A percentile compares a stretch with the other conserved stretches of the same genome.
phyloP scores from a whole-genome alignment of 2,888 invertebrate genomes.

The Melanchra persicariae region DNA sequence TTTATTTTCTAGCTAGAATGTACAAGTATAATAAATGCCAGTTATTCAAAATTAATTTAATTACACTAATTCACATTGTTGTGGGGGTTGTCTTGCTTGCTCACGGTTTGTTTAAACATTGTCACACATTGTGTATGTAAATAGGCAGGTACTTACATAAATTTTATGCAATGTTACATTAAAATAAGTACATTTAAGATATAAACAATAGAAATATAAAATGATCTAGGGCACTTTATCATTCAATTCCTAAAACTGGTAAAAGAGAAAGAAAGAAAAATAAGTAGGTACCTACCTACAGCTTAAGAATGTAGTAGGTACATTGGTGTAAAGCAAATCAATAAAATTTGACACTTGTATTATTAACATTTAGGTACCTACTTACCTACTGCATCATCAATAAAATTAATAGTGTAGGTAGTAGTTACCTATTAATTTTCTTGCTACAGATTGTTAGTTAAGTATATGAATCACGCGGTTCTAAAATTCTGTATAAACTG shows the following conservation, averaged over 20 bases:
- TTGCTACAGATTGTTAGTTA: slow-evolving; percentile 1
- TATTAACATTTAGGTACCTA: background rate
- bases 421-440: too few relatives aligned
- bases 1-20: slow-evolving; percentile 65
- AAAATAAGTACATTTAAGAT: background rate
- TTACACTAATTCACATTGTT: slow-evolving; percentile 32
- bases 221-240: too few relatives aligned
- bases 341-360: background rate
- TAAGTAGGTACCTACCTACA: background rate
- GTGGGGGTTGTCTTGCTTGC: background rate
- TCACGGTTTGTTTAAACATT: background rate
- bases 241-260: background rate
- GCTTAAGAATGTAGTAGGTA: background rate
- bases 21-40: slow-evolving; percentile 76
- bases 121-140: background rate
- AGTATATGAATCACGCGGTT: background rate
- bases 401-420: background rate
- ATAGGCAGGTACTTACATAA: too few relatives aligned
- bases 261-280: background rate
- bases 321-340: too few relatives aligned
- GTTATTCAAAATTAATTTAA: slow-evolving; percentile 60
- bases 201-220: background rate
- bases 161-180: background rate
- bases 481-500: too few relatives aligned
- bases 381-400: too few relatives aligned